phyloP scores from a whole-genome alignment of 1,140 invertebrate genomes.

The Drosophila punjabiensis region DNA sequence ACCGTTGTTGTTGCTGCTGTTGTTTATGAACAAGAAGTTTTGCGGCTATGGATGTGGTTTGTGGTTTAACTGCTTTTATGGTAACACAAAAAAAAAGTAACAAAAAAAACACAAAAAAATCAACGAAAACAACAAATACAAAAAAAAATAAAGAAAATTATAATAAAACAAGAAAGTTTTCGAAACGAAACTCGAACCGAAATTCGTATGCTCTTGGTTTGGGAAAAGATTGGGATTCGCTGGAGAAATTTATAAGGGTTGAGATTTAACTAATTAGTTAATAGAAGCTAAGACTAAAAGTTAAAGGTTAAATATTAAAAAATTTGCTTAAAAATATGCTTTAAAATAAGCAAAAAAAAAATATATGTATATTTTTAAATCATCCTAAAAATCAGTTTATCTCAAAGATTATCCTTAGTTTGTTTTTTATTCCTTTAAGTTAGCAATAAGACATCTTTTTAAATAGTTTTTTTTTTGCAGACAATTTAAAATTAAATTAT shows the following conservation, averaged over 20 bases:
- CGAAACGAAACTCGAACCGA: slow-evolving; percentile 5
- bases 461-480: no score
- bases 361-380: no score
- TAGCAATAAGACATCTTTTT: no score
- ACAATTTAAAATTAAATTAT: no score
- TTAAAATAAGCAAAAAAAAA: no score
- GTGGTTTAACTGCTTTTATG: slow-evolving; percentile 83
- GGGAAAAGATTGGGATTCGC: not conserved
- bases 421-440: no score
- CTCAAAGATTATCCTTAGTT: no score
- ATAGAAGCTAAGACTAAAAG: no score
- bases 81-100: slow-evolving; percentile 60
- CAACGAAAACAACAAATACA: slow-evolving; percentile 40
- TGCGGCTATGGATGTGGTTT: slow-evolving; percentile 82
- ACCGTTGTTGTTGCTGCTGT: slow-evolving; percentile 42
- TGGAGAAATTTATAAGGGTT: not conserved
- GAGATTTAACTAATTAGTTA: not conserved
- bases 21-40: slow-evolving; percentile 78
- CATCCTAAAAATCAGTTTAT: no score
- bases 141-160: slow-evolving; percentile 47
- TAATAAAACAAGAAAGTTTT: slow-evolving; percentile 59
- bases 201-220: slow-evolving; percentile 26
- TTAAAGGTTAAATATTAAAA: no score
- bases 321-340: no score
- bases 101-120: slow-evolving; percentile 32